Evolutionary conservation across 2,888 invertebrate genomes (phyloP), one percentile per base, ranked within the genome.

Genomic region (Cheilosia pagana): DNA sequence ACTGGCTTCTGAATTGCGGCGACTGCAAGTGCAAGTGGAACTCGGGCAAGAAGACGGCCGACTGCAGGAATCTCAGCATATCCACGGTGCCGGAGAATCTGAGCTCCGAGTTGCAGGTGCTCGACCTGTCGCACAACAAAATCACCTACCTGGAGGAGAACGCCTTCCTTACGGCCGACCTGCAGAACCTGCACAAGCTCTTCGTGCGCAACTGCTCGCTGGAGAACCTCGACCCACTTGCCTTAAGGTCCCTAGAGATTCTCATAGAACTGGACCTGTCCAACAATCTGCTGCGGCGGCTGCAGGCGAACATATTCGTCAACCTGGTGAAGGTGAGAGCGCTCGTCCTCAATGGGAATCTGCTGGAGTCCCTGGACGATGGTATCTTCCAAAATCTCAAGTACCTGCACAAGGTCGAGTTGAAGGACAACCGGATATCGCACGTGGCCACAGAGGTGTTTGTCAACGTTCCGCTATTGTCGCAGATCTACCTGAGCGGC

Each of bases 1-100:
- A 91, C 83, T 91, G 91, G 91, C 87, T 90, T 41, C 89, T 89
- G 88, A 89, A 90, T 60, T 91, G 91, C 60, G 91, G 90, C 41
- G 89, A 90, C 31, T 97, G 97, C 93, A 94, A 94, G 89, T 97
- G 97, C 91, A 95, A 95, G 88, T 97, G 97, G 97, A 94, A 95
- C 50, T 95, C 95, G 75, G 97, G 97, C 8, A 96, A 95, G 91
- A 96, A 96, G 90, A 95, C 95, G 35, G 97, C 96, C 0, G 95
- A 96, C 87, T 98, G 98, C 90, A 94, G 94, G 28, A 93, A 94
- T 72, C 92, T 94, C n/a, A 93, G 94, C 16, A 93, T 96, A 59
- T 93, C 93, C 71, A 92, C 94, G 14, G 94, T 98, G 87, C 97
- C 97, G 0, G 93, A 93, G 87, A 94, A 94, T 62, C 92, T 97